These are phyloP conservation scores for Anisognathus igniventris DNA, from an alignment of 2,797 vertebrate genomes.

Conservation along the genomic window DNA sequence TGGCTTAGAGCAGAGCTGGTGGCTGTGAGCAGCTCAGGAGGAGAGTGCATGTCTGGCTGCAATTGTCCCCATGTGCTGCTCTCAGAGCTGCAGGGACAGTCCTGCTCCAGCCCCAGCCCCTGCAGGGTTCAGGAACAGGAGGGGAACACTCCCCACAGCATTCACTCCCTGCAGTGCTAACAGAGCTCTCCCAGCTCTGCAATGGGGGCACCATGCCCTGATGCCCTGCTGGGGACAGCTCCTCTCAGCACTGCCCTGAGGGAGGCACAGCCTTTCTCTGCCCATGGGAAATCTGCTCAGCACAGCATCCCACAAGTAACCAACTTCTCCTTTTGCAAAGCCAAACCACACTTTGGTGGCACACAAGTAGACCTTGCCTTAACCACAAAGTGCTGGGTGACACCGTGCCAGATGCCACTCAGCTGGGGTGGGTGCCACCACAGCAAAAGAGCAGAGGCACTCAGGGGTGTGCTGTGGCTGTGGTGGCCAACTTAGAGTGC, in stretches of 20 bases:
- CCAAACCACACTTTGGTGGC: not conserved
- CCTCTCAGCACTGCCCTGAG: not conserved
- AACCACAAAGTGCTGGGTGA: not conserved
- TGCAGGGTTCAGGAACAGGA: not conserved
- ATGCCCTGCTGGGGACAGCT: not conserved
- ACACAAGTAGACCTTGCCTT: not conserved
- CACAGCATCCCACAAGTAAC: not conserved
- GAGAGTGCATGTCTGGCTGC: not conserved
- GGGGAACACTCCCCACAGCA: not conserved
- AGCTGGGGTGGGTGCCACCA: not conserved
- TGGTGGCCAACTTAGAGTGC: rapidly evolving
- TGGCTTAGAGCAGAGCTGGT: rapidly evolving
- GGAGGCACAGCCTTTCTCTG: not conserved
- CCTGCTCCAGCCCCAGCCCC: not conserved
- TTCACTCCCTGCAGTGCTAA: rapidly evolving
- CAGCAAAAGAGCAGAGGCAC: not conserved
- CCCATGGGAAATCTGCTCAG: not conserved
- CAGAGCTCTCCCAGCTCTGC: not conserved
- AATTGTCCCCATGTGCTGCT: not conserved
- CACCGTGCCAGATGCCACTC: not conserved
- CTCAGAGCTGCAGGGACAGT: not conserved
- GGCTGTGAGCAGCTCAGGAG: not conserved
- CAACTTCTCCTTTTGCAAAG: not conserved
- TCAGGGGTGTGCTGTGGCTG: not conserved
- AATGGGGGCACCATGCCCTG: not conserved